phyloP scores from a whole-genome alignment of 2,797 vertebrate genomes.

The Neomorphus geoffroyi region DNA sequence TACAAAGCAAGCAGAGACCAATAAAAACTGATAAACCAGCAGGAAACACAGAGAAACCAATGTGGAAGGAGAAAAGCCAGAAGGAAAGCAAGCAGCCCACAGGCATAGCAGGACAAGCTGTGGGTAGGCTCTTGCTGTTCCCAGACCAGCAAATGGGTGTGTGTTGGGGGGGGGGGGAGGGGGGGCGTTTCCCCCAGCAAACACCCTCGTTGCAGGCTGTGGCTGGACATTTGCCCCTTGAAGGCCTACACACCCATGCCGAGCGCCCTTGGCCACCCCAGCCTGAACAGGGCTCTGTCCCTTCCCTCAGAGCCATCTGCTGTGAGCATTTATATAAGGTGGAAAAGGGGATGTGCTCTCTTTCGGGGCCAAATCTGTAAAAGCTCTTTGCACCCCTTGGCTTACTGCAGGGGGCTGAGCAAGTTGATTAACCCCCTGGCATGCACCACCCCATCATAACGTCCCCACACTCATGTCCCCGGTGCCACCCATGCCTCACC shows the following conservation, averaged over 20 bases:
- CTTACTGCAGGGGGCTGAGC: not conserved
- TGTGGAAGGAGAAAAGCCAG: not conserved
- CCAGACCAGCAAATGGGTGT: not conserved
- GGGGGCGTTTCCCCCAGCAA: not conserved
- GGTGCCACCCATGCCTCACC: not conserved
- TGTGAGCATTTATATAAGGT: not conserved
- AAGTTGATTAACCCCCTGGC: not conserved
- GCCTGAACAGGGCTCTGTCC: not conserved
- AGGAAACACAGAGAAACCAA: not conserved
- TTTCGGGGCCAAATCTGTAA: not conserved
- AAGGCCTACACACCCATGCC: not conserved
- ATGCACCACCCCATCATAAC: not conserved
- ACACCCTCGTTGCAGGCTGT: fast-evolving
- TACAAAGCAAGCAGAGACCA: fast-evolving
- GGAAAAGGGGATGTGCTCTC: fast-evolving
- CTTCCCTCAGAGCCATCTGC: not conserved
- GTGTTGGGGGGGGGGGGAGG: not conserved
- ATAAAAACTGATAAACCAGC: not conserved
- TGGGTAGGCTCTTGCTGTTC: not conserved
- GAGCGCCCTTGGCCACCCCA: not conserved
- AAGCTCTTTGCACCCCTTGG: not conserved
- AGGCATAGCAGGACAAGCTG: not conserved
- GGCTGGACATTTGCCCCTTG: not conserved
- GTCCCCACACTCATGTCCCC: not conserved
- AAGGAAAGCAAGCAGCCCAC: not conserved